Conservation (phyloP, 2,888 invertebrate genomes). For the Loripinus fragilis region DNA sequence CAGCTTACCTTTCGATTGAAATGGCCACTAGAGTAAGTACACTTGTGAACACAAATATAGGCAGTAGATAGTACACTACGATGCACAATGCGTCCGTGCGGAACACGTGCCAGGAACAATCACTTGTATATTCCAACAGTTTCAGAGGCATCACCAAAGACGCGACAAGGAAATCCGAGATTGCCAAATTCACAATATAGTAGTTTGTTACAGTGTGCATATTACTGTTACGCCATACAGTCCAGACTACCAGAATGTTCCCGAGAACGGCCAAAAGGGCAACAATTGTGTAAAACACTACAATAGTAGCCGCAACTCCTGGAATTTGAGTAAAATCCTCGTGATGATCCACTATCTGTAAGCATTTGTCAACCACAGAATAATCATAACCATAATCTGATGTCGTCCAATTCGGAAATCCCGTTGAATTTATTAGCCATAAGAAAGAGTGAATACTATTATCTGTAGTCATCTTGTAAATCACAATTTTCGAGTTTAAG, state of each 20-base stretch:
- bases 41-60: slow-evolving; percentile 84
- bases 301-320: slow-evolving; percentile 76
- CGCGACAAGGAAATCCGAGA: slow-evolving; percentile 84
- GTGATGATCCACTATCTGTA: slow-evolving; percentile 38
- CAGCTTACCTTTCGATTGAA: slow-evolving; percentile 84
- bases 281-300: slow-evolving; percentile 80
- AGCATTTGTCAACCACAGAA: neutral
- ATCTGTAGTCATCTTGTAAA: too few relatives aligned
- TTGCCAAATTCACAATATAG: slow-evolving; percentile 84
- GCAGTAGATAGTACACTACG: slow-evolving; percentile 82
- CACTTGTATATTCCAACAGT: slow-evolving; percentile 83
- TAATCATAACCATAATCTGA: neutral
- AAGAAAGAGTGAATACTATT: too few relatives aligned
- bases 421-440: too few relatives aligned
- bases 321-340: slow-evolving; percentile 80
- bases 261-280: slow-evolving; percentile 82
- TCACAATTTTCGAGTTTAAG: too few relatives aligned
- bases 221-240: slow-evolving; percentile 82
- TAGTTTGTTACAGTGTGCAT: slow-evolving; percentile 85
- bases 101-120: slow-evolving; percentile 82
- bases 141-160: slow-evolving; percentile 84
- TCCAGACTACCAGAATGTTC: slow-evolving; percentile 83
- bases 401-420: too few relatives aligned
- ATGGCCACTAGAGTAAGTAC: slow-evolving; percentile 84
- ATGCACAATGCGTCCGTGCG: slow-evolving; percentile 82